Percentiles rank a stretch among this genome's conserved stretches.
phyloP scores from a whole-genome alignment of 2,888 invertebrate species.

The Sceliomorpha sp. region DNA sequence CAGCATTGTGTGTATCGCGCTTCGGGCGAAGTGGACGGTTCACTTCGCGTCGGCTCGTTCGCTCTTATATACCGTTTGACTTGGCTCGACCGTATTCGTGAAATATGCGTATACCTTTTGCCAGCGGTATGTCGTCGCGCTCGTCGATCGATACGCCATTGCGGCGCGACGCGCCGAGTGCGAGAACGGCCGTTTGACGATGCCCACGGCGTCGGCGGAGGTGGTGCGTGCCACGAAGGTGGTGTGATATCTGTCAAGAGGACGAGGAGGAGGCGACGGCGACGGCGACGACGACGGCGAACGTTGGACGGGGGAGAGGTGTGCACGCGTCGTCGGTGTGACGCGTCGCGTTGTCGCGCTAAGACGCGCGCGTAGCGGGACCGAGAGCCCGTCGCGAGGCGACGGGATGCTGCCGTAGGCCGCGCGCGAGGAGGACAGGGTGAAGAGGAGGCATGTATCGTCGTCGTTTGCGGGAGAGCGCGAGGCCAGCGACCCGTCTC shows the following conservation, averaged over 20 bases:
- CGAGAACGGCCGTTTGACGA: slow-evolving; percentile 63
- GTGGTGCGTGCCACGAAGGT: slow-evolving; percentile 42
- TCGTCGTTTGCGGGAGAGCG: too few species aligned
- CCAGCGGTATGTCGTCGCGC: slow-evolving; percentile 66
- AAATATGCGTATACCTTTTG: slow-evolving; percentile 68
- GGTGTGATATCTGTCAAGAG: too few species aligned
- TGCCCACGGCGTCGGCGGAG: slow-evolving; percentile 56
- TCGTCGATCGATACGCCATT: slow-evolving; percentile 78
- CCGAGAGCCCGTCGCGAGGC: too few species aligned
- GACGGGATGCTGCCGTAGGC: too few species aligned
- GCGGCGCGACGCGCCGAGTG: slow-evolving; percentile 70
- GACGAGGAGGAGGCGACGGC: slow-evolving; percentile 24
- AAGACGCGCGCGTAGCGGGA: slow-evolving; percentile 34
- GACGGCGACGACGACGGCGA: slow-evolving; percentile 24
- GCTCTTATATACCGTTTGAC: slow-evolving; percentile 22
- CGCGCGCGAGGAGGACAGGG: too few species aligned
- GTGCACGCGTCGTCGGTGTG: too few species aligned
- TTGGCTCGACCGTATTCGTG: slow-evolving; percentile 52
- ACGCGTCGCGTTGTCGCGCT: slow-evolving; percentile 33
- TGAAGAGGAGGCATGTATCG: too few species aligned
- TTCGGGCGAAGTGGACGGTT: slow-evolving; percentile 62
- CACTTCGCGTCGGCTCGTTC: slow-evolving; percentile 47
- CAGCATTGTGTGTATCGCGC: slow-evolving; percentile 61
- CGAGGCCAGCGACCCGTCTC: too few species aligned
- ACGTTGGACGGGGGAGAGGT: too few species aligned